Base-by-base conservation (phyloP, 2,797 vertebrate species). In the Danio kyathit region DNA sequence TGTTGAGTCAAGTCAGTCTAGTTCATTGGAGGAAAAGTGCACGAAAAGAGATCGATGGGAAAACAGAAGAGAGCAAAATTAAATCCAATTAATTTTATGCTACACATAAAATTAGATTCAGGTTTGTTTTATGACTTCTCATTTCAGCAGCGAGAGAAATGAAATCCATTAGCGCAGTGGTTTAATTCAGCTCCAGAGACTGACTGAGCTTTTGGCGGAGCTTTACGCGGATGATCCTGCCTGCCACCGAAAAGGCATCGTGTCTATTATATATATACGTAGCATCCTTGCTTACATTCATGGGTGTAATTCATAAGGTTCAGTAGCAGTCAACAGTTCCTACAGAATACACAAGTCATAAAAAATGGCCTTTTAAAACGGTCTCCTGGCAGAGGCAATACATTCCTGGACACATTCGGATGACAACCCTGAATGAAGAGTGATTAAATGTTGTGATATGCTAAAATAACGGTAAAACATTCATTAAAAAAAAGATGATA, bases 211-310 rank as follows among this genome's bases (percentile, higher is more conserved):
- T 13, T 71, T 65, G 40, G 44, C 13, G 65, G 21, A 60, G 65
- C 43, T 83, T 74, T 83, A 67, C 48, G n/a, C 51, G 5, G 48
- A 12, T 63, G 52, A 46, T 13, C 52, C 51, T 12, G 67, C 38
- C 59, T 69, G 70, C 73, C 65, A 54, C 40, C 44, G 49, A 70
- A 74, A 82, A 76, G 81, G 81, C 70, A 61, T 83, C 2, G 21
- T 19, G 65, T 79, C 71, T 64, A 51, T 54, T 61, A 74, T 48
- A 29, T 29, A 29, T 29, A 3, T 29, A 29, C 29, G 29, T 29
- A 71, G 78, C 73, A 70, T 76, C 48, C 61, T 71, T 38, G 73
- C 63, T 81, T 82, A 83, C 83, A 83, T 83, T 84, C 83, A 75
- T 54, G 65, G 63, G 59, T 81, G 70, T 59, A 70, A 73, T 70